Conservation (phyloP, 2,113 vertebrate genomes). For the Morone chrysops region DNA sequence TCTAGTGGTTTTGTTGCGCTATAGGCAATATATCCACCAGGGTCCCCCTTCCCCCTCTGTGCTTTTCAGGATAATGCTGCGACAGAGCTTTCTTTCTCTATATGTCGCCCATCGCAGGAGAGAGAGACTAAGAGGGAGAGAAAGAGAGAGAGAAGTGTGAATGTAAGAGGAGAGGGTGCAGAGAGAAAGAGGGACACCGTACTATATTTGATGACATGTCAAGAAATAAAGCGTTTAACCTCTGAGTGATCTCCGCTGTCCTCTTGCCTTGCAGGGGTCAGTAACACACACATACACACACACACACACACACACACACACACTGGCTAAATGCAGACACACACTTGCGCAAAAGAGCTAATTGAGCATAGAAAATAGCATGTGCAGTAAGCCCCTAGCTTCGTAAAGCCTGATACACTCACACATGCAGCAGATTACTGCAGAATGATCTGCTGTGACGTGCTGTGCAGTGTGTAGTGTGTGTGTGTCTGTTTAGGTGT, state of each 20-base stretch:
- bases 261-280: constrained; percentile 23
- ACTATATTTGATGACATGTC: constrained; percentile 71
- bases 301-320: neutral
- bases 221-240: constrained; percentile 71
- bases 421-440: constrained; percentile 50
- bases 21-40: constrained; percentile 67
- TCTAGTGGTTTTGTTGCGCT: constrained; percentile 55
- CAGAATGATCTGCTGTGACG: constrained; percentile 47
- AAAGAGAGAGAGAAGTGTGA: neutral
- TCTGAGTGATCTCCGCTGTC: constrained; percentile 60
- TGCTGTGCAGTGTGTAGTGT: constrained; percentile 18
- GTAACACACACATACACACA: constrained; percentile 12
- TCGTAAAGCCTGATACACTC: constrained; percentile 1
- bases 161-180: constrained; percentile 22
- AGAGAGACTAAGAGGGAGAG: neutral
- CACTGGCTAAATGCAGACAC: neutral
- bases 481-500: constrained; percentile 11
- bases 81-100: constrained; percentile 67
- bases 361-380: constrained; percentile 32
- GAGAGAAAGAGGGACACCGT: constrained; percentile 10
- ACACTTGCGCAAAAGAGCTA: constrained; percentile 25
- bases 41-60: constrained; percentile 59
- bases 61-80: constrained; percentile 74
- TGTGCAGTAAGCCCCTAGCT: constrained; percentile 20
- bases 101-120: constrained; percentile 26